Evolutionary conservation across 1,140 invertebrate species (phyloP), one percentile per base, ranked within the genome.

Genomic region (Heliothis subflexa): DNA sequence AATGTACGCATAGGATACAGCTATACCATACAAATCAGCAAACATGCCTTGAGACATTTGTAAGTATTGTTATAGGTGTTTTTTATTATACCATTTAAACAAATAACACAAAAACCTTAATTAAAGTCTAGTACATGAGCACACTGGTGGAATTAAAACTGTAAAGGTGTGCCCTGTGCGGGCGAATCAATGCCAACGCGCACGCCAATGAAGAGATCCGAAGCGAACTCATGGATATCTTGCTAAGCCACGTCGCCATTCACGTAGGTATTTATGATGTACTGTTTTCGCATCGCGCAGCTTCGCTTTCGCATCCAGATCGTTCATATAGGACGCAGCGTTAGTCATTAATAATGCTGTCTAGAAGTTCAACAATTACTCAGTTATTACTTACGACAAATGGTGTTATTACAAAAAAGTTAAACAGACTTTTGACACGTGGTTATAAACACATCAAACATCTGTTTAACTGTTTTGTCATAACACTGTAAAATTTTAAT

Each of bases 31-130:
- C 10, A 18, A 59, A 59, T 59, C 54, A 13, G 16, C 21, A 21
- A 13, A 59, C 21, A 14, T 40, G 9, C 55, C 55, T 25, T 21
- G 14, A 28, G 2, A 59, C 55, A 59, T 59, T 3, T 59, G 33
- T 68, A 66, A 68, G 33, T 68, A 47, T 47, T 45, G 40, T 33
- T 62, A 28, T 16, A 10, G 33, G n/a, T 16, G 40, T 52, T n/a
- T 49, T 49, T n/a, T 66, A 25, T 28, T 50, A 50, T 70, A 28
- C 25, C n/a, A 50, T 50, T 50, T 68, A 47, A 33, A n/a, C 47
- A 70, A 68, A 68, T 33, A 68, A 70, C 66, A 70, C 66, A 50
- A 70, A 52, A 70, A n/a, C 28, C 16, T 21, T 50, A 70, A 70
- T 70, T 70, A 70, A 7, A 52, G 18, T 70, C 25, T 50, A 50